phyloP scores from a whole-genome alignment of 1,140 invertebrate genomes.

The Drosophila gunungcola region DNA sequence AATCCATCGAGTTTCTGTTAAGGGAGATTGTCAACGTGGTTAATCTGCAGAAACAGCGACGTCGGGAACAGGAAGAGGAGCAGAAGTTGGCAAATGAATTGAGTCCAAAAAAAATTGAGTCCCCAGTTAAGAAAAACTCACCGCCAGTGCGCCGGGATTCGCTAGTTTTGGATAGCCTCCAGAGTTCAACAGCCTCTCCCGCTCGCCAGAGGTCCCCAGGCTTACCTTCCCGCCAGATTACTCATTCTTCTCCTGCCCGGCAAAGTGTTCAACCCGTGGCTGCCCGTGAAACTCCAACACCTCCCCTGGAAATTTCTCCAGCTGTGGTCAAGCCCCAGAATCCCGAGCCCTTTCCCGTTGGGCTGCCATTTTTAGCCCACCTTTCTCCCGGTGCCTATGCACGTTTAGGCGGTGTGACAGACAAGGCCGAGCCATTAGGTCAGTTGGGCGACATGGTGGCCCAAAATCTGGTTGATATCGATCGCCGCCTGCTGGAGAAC shows the following conservation, averaged over 20 bases:
- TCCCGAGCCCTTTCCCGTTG: conserved; percentile 5
- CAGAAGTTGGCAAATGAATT: conserved; percentile 21
- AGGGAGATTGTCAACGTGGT: conserved; percentile 72
- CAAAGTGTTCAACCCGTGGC: too few species aligned
- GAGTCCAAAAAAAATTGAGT: conserved; percentile 14
- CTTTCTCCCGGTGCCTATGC: conserved; percentile 17
- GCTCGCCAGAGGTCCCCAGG: not conserved
- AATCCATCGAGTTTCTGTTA: conserved; percentile 65
- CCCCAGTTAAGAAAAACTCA: not conserved
- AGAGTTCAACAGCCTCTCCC: not conserved
- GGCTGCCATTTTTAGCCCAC: conserved; percentile 35
- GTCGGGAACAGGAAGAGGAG: conserved; percentile 32
- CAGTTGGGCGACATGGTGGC: conserved; percentile 35
- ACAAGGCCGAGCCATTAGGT: conserved; percentile 1
- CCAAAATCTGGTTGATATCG: conserved; percentile 68
- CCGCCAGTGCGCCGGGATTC: not conserved
- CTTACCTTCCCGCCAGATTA: not conserved
- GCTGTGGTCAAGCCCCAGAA: conserved; percentile 7
- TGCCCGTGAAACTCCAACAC: not conserved
- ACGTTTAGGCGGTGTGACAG: not conserved
- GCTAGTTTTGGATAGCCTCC: not conserved
- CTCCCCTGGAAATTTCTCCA: too few species aligned
- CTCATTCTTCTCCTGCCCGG: not conserved
- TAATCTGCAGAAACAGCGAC: conserved; percentile 59
- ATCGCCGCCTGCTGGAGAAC: conserved; percentile 72